These are phyloP conservation scores for Nomada hirtipes DNA, from an alignment of 2,888 invertebrate species.

Conservation along the genomic window DNA sequence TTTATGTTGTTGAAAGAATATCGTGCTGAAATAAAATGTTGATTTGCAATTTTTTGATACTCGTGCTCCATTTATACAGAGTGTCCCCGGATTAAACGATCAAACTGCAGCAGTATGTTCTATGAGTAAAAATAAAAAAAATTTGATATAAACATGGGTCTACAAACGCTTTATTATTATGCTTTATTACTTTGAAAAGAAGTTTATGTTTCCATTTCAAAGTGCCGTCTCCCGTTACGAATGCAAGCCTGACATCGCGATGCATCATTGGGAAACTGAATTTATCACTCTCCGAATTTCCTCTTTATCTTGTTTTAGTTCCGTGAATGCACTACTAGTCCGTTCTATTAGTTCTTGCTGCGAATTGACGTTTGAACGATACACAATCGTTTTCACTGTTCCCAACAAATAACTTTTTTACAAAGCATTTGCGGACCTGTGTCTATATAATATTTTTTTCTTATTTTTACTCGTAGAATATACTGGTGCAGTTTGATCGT, in stretches of 20 bases:
- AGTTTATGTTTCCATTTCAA: background rate
- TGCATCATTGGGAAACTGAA: background rate
- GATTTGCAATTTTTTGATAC: too few relatives aligned
- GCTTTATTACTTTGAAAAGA: background rate
- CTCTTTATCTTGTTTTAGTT: conserved; percentile 1
- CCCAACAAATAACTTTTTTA: background rate
- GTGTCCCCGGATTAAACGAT: too few relatives aligned
- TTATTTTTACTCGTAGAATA: background rate
- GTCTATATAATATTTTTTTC: conserved; percentile 7
- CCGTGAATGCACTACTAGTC: background rate
- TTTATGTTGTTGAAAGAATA: too few relatives aligned
- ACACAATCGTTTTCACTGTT: background rate
- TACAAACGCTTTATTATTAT: too few relatives aligned
- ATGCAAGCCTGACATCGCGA: background rate
- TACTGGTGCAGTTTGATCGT: conserved; percentile 4
- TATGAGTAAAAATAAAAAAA: too few relatives aligned
- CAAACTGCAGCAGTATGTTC: too few relatives aligned
- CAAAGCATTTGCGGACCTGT: background rate
- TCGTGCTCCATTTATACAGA: background rate
- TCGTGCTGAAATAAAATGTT: too few relatives aligned
- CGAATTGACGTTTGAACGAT: conserved; percentile 1
- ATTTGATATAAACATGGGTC: conserved; percentile 8
- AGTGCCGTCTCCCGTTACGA: background rate
- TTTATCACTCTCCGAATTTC: background rate
- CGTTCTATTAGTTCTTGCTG: background rate